phyloP scores from a whole-genome alignment of 2,888 invertebrate species.

The Leucophenga maculata region DNA sequence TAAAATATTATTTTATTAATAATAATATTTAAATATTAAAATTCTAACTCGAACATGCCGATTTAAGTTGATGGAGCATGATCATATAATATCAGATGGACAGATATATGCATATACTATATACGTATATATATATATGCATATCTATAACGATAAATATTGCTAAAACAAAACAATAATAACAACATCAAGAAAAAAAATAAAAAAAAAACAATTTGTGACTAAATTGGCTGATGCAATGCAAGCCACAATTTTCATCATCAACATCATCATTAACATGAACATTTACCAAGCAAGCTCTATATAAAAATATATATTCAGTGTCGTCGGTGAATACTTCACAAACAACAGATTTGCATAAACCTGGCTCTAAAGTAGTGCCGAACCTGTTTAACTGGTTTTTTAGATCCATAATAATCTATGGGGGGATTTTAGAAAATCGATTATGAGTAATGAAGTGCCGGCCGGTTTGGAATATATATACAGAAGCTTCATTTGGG shows the following conservation, averaged over 20 bases:
- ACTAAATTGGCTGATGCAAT: conserved; percentile 70
- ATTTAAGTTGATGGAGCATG: background rate
- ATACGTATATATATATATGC: background rate
- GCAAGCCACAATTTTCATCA: conserved; percentile 63
- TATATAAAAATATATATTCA: too few species aligned
- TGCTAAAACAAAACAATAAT: conserved; percentile 10
- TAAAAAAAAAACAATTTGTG: conserved; percentile 25
- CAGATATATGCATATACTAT: background rate
- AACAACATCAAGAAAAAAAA: conserved; percentile 30
- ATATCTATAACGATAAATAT: background rate
- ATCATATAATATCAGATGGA: conserved; percentile 18
- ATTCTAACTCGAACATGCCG: too few species aligned
- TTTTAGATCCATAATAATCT: background rate
- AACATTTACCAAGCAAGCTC: too few species aligned
- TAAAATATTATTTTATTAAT: too few species aligned
- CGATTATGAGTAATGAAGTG: conserved; percentile 6
- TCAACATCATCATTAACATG: too few species aligned
- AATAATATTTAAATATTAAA: too few species aligned
- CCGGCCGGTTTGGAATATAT: conserved; percentile 3
- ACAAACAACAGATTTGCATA: conserved; percentile 5
- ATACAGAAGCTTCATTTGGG: too few species aligned
- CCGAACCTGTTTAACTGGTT: background rate
- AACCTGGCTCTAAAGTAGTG: background rate
- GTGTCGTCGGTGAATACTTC: too few species aligned
- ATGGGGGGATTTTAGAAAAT: background rate